Evolutionary conservation across 2,888 invertebrate species (phyloP).

Genomic region (Matsumyia berberina): DNA sequence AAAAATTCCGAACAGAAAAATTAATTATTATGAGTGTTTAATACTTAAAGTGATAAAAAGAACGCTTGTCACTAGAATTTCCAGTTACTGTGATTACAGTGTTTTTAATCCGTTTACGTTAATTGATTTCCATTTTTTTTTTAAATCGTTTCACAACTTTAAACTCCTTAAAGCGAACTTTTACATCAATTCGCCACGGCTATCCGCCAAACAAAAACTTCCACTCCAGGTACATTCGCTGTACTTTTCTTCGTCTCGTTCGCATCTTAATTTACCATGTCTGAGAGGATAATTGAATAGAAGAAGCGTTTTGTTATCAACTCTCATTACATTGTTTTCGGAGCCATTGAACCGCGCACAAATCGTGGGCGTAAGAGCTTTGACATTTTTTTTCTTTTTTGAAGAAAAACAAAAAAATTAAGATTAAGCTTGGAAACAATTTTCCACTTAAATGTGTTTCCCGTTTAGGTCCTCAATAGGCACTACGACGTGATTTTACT

Average conservation of each 20-base stretch:
- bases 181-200: background rate
- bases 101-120: background rate
- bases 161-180: constrained; percentile 1
- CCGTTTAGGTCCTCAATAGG: background rate
- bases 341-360: constrained; percentile 38
- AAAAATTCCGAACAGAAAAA: too few species aligned
- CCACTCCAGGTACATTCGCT: constrained; percentile 12
- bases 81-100: too few species aligned
- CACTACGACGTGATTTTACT: constrained; percentile 1
- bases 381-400: constrained; percentile 9
- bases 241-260: constrained; percentile 7
- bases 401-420: background rate
- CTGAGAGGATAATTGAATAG: constrained; percentile 60
- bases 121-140: background rate
- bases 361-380: constrained; percentile 20
- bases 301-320: constrained; percentile 43
- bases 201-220: background rate
- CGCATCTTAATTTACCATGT: constrained; percentile 48
- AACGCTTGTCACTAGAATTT: too few species aligned
- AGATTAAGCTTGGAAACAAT: constrained; percentile 24
- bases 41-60: too few species aligned
- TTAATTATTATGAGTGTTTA: too few species aligned
- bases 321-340: constrained; percentile 41
- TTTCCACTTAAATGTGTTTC: constrained; percentile 8
- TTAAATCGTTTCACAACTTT: constrained; percentile 1